Conservation (phyloP, 1,140 invertebrate genomes). For the Apis cerana region DNA sequence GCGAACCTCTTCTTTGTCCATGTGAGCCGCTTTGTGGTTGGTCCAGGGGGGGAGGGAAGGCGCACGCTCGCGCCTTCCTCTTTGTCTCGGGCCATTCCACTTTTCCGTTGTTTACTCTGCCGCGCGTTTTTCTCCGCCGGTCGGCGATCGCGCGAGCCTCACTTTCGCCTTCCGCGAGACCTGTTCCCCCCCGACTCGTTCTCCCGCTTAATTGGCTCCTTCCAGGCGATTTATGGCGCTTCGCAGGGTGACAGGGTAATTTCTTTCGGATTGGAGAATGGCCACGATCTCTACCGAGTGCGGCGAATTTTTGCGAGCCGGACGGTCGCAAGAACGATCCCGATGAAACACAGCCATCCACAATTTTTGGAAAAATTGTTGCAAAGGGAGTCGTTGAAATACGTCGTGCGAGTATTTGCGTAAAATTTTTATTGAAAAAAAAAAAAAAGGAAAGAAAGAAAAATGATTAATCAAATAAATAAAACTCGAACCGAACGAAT, state of each 20-base stretch:
- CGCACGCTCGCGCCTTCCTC: not conserved
- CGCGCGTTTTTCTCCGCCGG: slow-evolving; percentile 8
- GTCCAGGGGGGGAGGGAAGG: not conserved
- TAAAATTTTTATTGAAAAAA: no score
- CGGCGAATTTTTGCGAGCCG: not conserved
- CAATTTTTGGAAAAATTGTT: no score
- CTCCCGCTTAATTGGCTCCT: slow-evolving; percentile 21
- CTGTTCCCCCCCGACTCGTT: not conserved
- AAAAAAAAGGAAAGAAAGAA: no score
- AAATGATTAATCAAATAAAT: no score
- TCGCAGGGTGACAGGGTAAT: slow-evolving; percentile 9
- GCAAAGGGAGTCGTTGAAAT: no score
- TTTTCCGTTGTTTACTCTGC: slow-evolving; percentile 33
- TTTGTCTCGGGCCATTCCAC: slow-evolving; percentile 14
- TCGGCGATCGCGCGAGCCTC: slow-evolving; percentile 6
- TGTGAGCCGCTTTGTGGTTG: not conserved
- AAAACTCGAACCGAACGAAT: no score
- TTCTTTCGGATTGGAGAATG: slow-evolving; percentile 1
- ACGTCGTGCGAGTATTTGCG: no score
- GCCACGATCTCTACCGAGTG: not conserved
- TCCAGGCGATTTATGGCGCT: slow-evolving; percentile 15
- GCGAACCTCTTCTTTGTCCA: slow-evolving; percentile 9
- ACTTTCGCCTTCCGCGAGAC: slow-evolving; percentile 17
- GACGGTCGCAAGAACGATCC: no score
- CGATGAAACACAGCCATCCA: no score